Conservation (phyloP, 2,888 invertebrate genomes). For the Heteromyza rotundicornis region DNA sequence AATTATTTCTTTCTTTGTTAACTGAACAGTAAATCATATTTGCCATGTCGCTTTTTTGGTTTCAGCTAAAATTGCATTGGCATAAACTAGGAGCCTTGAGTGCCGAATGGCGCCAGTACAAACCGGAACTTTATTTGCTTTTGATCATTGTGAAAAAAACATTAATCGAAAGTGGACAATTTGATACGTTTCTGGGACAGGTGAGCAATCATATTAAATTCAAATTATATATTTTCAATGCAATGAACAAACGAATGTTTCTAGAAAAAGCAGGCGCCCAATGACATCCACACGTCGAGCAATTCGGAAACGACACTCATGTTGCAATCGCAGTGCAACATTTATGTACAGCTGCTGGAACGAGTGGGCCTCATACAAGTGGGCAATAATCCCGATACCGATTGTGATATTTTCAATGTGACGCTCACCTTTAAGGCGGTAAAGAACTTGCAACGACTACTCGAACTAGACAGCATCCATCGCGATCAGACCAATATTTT, state of each 20-base stretch:
- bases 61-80: slow-evolving; percentile 67
- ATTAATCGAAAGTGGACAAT: slow-evolving; percentile 43
- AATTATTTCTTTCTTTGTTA: background rate
- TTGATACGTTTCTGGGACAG: slow-evolving; percentile 42
- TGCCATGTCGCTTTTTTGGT: slow-evolving; percentile 26
- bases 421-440: slow-evolving; percentile 49
- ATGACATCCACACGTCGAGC: slow-evolving; percentile 39
- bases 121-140: slow-evolving; percentile 69
- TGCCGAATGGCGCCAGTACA: slow-evolving; percentile 66
- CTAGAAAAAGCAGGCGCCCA: slow-evolving; percentile 38
- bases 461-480: slow-evolving; percentile 31
- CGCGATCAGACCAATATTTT: slow-evolving; percentile 23
- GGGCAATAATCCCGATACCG: slow-evolving; percentile 50
- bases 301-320: slow-evolving; percentile 50
- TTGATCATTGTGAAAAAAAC: slow-evolving; percentile 68
- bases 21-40: background rate
- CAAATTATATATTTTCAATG: background rate
- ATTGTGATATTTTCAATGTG: slow-evolving; percentile 56
- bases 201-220: slow-evolving; percentile 38
- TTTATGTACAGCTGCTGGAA: slow-evolving; percentile 55
- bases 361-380: slow-evolving; percentile 58
- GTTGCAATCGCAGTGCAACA: slow-evolving; percentile 55
- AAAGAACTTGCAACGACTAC: slow-evolving; percentile 43
- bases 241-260: background rate
- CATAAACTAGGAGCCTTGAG: slow-evolving; percentile 69